Conservation (phyloP, 2,113 vertebrate species). For the Caracal caracal region DNA sequence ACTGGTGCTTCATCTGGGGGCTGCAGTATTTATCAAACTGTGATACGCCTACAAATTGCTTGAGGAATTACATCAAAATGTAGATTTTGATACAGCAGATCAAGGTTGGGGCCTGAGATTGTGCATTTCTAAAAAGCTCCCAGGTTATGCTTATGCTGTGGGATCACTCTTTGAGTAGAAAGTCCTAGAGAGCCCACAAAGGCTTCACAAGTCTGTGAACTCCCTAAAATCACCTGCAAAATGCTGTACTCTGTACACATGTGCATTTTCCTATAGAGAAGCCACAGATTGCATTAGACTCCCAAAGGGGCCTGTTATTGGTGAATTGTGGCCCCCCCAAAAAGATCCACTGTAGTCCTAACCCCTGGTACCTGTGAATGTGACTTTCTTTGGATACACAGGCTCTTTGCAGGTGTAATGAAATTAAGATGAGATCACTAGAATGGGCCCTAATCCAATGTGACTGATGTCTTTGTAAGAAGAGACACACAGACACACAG, state of each 20-base stretch:
- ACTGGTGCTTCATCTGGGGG: neutral
- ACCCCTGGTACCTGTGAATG: neutral
- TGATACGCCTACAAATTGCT: neutral
- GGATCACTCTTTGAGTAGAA: neutral
- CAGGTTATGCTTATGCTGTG: neutral
- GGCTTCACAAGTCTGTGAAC: neutral
- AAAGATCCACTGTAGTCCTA: neutral
- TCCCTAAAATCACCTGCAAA: neutral
- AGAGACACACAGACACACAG: neutral
- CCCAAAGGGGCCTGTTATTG: neutral
- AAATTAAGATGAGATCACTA: neutral
- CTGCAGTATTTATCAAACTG: neutral
- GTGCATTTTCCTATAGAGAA: neutral
- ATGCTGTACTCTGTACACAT: neutral
- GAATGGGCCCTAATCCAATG: neutral
- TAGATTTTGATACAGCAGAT: neutral
- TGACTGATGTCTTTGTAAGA: neutral
- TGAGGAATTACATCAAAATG: neutral
- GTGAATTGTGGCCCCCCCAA: neutral
- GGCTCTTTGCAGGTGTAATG: neutral
- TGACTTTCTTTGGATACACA: neutral
- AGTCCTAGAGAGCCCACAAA: neutral
- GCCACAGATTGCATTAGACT: neutral
- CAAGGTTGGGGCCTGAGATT: neutral
- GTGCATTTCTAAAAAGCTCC: neutral